Conservation (phyloP, 2,888 invertebrate genomes). For the Rhagium mordax region DNA sequence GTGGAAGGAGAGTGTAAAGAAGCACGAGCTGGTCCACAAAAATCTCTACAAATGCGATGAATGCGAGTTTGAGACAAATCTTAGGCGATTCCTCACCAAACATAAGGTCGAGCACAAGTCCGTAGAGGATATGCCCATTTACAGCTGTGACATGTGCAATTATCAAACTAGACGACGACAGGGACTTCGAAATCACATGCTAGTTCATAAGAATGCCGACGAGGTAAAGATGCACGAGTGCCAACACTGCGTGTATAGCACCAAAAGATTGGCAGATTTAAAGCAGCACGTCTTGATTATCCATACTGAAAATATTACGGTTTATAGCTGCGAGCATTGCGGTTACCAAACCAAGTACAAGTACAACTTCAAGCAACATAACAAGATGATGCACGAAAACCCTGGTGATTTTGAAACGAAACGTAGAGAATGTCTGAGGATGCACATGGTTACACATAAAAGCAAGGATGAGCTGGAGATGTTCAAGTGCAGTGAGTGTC, state of each 20-base stretch:
- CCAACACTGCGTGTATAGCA: background rate
- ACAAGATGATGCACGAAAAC: background rate
- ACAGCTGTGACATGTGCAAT: slow-evolving; percentile 4
- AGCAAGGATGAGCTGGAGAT: slow-evolving; percentile 8
- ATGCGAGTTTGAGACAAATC: slow-evolving; percentile 8
- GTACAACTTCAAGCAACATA: slow-evolving; percentile 2
- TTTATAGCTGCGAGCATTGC: slow-evolving; percentile 18
- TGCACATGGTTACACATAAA: slow-evolving; percentile 10
- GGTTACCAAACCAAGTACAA: background rate
- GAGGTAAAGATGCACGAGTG: background rate
- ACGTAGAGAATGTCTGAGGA: background rate
- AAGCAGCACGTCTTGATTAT: slow-evolving; percentile 2
- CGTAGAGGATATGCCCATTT: background rate
- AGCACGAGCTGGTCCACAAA: slow-evolving; percentile 3
- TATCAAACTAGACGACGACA: background rate
- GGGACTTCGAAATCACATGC: slow-evolving; percentile 2
- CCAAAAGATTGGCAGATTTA: background rate
- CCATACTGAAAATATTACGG: background rate
- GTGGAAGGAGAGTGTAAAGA: background rate
- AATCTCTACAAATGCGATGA: background rate
- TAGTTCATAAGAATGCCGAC: slow-evolving; percentile 8
- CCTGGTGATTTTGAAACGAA: background rate
- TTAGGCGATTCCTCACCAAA: background rate
- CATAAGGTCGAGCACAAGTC: background rate
- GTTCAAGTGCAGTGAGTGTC: slow-evolving; percentile 2